Base-by-base conservation (phyloP, 2,888 invertebrate genomes). In the Hypselothyrea guttata region DNA sequence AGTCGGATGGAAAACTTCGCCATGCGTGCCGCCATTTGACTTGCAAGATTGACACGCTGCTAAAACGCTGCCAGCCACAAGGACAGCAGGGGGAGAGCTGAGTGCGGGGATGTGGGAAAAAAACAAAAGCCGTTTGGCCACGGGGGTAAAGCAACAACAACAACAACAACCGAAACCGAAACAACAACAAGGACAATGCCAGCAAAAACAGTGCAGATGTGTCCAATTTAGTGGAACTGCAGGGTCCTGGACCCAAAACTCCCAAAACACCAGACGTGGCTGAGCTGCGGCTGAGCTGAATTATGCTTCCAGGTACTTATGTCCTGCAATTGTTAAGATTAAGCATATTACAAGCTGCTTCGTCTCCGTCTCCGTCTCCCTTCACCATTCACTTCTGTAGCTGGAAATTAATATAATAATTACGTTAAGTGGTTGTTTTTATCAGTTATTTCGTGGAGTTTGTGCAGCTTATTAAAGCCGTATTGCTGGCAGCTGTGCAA, bases 21-120 rank as follows among this genome's bases (percentile, higher is more conserved):
- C 78, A 82, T 79, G 78, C 78, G 78, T 79, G 78, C 83, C 78
- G 71, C 83, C 78, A 79, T 79, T 79, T 79, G 78, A 78, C 78
- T 79, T 63, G 66, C 62, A 73, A 79, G 83, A 79, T 79, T 82
- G 83, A 79, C 78, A 79, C 83, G 78, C 83, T 78, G 82, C 82
- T 82, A 77, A 75, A 74, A 64, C 66, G 71, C 68, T 65, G 40
- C 59, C 30, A 62, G 65, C 62, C 45, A 67, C 53, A 59, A 34
- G 34, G 42, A 18, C 9, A 12, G 38, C 49, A 42, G 8, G 34
- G 30, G 48, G 27, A 53, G 49, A 34, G n/a, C n/a, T n/a, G n/a
- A n/a, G n/a, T n/a, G n/a, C 44, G 15, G 45, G 35, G 30, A 42
- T 41, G 1, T 9, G 38, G 22, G 38, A 37, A 45, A 12, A 34